phyloP scores from a whole-genome alignment of 92 coral and sea anemone genomes.

The Zoanthus gigantus region DNA sequence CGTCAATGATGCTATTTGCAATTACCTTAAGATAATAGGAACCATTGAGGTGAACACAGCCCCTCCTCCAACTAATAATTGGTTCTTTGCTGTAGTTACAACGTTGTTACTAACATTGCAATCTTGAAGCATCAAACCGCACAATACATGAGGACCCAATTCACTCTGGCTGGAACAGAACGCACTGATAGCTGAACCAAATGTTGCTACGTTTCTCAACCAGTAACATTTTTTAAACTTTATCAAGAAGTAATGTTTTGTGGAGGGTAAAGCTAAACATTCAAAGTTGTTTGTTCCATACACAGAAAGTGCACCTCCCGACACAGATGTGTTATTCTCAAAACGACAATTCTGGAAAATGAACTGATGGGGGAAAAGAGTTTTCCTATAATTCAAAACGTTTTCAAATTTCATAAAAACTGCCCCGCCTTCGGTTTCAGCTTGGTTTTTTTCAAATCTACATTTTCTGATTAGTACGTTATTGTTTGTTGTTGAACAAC shows the following conservation, averaged over 20 bases:
- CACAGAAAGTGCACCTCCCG: slow-evolving; percentile 77
- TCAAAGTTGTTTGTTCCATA: slow-evolving; percentile 56
- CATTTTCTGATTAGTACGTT: neutral
- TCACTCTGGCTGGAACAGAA: slow-evolving; percentile 68
- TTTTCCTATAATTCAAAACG: neutral
- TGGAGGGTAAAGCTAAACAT: neutral
- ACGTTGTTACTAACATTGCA: slow-evolving; percentile 60
- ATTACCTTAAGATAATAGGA: slow-evolving; percentile 66
- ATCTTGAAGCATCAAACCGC: slow-evolving; percentile 50
- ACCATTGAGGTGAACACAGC: slow-evolving; percentile 73
- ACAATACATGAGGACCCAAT: slow-evolving; percentile 64
- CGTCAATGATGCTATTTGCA: neutral
- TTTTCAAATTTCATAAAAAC: neutral
- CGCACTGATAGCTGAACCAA: slow-evolving; percentile 72
- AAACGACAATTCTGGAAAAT: slow-evolving; percentile 57
- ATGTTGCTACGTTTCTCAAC: slow-evolving; percentile 65
- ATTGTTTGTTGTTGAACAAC: slow-evolving; percentile 6
- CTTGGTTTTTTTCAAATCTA: slow-evolving; percentile 7
- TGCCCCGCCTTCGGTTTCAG: slow-evolving; percentile 25
- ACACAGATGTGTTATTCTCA: slow-evolving; percentile 64
- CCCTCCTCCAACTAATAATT: slow-evolving; percentile 74
- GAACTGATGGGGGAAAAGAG: slow-evolving; percentile 46
- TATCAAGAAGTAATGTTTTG: slow-evolving; percentile 8
- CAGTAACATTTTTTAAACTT: slow-evolving; percentile 50
- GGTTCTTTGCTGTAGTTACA: slow-evolving; percentile 39